phyloP scores from a whole-genome alignment of 1,140 invertebrate species.

The Lepidurus couesii region DNA sequence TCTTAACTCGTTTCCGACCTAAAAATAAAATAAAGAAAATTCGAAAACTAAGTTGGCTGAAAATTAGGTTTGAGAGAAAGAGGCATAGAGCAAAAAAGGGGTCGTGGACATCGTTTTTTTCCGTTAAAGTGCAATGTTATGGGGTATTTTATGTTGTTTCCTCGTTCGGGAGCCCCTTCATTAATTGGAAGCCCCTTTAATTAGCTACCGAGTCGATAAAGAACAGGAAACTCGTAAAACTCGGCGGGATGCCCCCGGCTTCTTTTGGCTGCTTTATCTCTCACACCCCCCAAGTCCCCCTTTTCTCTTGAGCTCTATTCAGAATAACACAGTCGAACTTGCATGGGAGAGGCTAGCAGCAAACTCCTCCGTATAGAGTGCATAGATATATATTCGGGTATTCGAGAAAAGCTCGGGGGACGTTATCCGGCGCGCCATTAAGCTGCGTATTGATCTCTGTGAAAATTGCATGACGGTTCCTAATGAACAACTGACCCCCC shows the following conservation, averaged over 20 bases:
- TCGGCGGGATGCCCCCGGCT: slow-evolving; percentile 19
- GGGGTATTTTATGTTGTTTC: slow-evolving; percentile 19
- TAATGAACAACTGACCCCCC: neutral
- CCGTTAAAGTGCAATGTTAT: slow-evolving; percentile 16
- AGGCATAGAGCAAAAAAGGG: neutral
- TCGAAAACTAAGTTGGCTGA: neutral
- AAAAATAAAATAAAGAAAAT: neutral
- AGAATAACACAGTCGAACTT: slow-evolving; percentile 13
- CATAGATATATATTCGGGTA: neutral
- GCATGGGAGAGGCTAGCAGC: neutral
- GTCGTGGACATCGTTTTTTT: neutral
- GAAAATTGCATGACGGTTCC: slow-evolving; percentile 15
- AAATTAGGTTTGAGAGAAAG: neutral
- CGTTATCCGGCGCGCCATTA: neutral
- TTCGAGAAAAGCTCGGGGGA: slow-evolving; percentile 8
- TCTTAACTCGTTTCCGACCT: neutral
- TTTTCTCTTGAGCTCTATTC: neutral
- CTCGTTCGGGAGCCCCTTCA: slow-evolving; percentile 17
- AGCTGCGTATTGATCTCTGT: slow-evolving; percentile 21
- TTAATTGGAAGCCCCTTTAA: slow-evolving; percentile 22
- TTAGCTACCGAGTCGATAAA: slow-evolving; percentile 22
- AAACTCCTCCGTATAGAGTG: neutral
- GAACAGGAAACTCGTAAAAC: slow-evolving; percentile 22
- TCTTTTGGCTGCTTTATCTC: slow-evolving; percentile 15
- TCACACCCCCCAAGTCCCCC: slow-evolving; percentile 7